phyloP scores from a whole-genome alignment of 2,797 vertebrate species.

The Benthosema pterotum region DNA sequence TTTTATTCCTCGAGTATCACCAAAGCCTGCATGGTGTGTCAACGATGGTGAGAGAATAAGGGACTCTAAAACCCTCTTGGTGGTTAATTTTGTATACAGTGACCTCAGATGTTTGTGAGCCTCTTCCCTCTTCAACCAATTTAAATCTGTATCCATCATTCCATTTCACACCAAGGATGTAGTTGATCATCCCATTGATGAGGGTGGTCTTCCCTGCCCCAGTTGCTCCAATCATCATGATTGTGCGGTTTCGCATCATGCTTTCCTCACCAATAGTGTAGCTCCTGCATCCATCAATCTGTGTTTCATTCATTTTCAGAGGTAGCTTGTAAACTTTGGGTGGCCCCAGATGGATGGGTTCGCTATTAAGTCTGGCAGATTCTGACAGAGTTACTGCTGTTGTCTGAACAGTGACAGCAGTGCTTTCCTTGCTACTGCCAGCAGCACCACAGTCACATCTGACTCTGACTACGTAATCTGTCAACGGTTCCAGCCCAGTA shows the following conservation, averaged over 20 bases:
- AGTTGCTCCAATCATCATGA: too few species aligned
- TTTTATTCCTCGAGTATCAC: slow-evolving; percentile 29
- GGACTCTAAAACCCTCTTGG: slow-evolving; percentile 27
- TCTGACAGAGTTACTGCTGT: slow-evolving; percentile 4
- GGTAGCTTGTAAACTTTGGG: slow-evolving; percentile 31
- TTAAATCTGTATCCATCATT: slow-evolving; percentile 28
- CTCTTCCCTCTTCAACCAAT: slow-evolving; percentile 5
- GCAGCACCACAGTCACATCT: too few species aligned
- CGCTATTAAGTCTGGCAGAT: slow-evolving; percentile 20
- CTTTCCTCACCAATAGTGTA: slow-evolving; percentile 6
- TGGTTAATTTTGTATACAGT: slow-evolving; percentile 46
- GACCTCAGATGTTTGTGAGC: slow-evolving; percentile 36
- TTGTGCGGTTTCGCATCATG: too few species aligned
- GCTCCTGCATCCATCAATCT: slow-evolving; percentile 12
- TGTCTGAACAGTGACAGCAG: too few species aligned
- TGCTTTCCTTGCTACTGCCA: too few species aligned
- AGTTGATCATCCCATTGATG: too few species aligned
- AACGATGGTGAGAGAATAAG: slow-evolving; percentile 51
- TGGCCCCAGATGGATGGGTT: neutral
- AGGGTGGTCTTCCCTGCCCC: too few species aligned
- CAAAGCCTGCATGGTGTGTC: slow-evolving; percentile 50
- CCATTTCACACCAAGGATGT: too few species aligned
- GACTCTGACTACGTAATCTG: too few species aligned
- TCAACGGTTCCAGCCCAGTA: too few species aligned
- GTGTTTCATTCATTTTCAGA: slow-evolving; percentile 19